Evolutionary conservation across 2,888 invertebrate species (phyloP), one percentile per base, ranked within the genome.

Genomic region (Oscheius onirici): DNA sequence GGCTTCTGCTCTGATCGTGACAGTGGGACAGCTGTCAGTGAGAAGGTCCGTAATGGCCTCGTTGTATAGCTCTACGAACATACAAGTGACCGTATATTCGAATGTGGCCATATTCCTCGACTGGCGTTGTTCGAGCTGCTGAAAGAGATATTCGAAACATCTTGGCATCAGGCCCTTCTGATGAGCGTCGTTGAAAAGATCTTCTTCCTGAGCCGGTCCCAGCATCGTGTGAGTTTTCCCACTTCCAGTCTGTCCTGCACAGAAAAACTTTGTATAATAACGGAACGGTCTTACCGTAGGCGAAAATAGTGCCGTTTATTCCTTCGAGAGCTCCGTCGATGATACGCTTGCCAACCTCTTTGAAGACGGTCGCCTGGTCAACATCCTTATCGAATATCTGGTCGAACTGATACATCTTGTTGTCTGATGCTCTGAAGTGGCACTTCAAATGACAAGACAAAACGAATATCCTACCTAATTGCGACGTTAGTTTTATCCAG

Each of bases 181-280:
- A 17, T 86, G 85, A 41, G 20, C 11, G 69, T 88, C 87, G 57
- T 88, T 2, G 40, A 52, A 86, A 63, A 83, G n/a, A 68, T 65
- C 69, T 63, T 71, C 41, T 41, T 49, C 46, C 54, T 85, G 24
- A n/a, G 66, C 44, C 54, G 81, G 82, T 81, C 89, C 89, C 15
- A 89, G 70, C 89, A 89, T 89, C 3, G 89, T 89, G 75, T 87
- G 88, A 1, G 89, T 89, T 76, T 89, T 89, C 5, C 89, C 89
- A 13, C 49, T 49, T n/a, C 68, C 68, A 26, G 68, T 68, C 40
- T 68, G 68, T 13, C 68, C 68, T 66, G 20, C 10, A 40, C 6
- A 57, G n/a, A n/a, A n/a, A n/a, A n/a, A n/a, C n/a, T n/a, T n/a
- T n/a, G n/a, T n/a, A n/a, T n/a, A n/a, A n/a, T n/a, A n/a, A n/a